Evolutionary conservation across 2,113 vertebrate species (phyloP).

Genomic region (Cryptomyrus ogoouensis): DNA sequence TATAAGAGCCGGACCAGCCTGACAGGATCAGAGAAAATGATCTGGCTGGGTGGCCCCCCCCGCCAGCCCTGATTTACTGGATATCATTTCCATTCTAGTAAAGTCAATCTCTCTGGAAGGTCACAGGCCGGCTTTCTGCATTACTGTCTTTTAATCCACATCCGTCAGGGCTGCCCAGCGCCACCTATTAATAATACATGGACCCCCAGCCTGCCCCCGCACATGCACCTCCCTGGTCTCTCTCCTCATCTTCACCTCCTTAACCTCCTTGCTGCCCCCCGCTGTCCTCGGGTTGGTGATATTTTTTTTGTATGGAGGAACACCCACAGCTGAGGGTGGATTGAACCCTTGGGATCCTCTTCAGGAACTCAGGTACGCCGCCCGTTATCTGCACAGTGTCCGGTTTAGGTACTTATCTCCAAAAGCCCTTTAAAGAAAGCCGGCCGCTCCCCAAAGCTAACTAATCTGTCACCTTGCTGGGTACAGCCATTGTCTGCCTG

Average conservation of each 20-base stretch:
- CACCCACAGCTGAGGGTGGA: not conserved
- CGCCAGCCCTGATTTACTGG: slow-evolving; percentile 71
- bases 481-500: slow-evolving; percentile 28
- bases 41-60: slow-evolving; percentile 55
- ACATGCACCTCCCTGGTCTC: not conserved
- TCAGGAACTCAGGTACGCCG: slow-evolving; percentile 8
- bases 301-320: not conserved
- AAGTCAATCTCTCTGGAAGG: slow-evolving; percentile 82
- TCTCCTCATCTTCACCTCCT: not conserved
- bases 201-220: not conserved
- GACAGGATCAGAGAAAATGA: slow-evolving; percentile 68
- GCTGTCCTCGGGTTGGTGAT: not conserved
- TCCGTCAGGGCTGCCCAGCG: slow-evolving; percentile 50
- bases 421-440: slow-evolving; percentile 26
- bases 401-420: slow-evolving; percentile 27
- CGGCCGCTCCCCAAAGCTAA: not conserved
- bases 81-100: slow-evolving; percentile 73
- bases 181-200: slow-evolving; percentile 41
- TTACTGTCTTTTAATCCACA: slow-evolving; percentile 68
- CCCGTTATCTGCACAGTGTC: not conserved
- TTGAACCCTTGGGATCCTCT: not conserved
- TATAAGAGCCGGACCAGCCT: slow-evolving; percentile 59
- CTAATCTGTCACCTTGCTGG: slow-evolving; percentile 33
- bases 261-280: not conserved
- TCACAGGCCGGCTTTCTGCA: slow-evolving; percentile 67